A percentile compares a stretch with the other conserved stretches of the same genome.
These are phyloP conservation scores for Mobula birostris DNA, from an alignment of 2,113 vertebrate species.

Conservation along the genomic window DNA sequence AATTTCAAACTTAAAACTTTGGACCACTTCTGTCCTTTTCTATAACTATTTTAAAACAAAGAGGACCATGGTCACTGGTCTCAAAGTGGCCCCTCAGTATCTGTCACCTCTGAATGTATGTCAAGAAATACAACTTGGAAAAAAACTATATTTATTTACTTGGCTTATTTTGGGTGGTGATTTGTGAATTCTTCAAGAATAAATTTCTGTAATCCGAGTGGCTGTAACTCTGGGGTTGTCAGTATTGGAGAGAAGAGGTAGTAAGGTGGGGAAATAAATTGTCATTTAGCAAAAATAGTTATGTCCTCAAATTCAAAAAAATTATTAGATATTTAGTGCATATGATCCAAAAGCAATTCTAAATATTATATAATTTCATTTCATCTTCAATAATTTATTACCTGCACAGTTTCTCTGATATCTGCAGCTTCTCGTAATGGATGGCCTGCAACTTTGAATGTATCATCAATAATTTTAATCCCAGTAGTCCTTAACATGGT, in stretches of 20 bases:
- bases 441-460: conserved; percentile 73
- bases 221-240: too few species aligned
- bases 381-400: conserved; percentile 43
- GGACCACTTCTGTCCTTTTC: too few species aligned
- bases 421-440: conserved; percentile 83
- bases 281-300: background rate
- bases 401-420: conserved; percentile 88
- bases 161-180: too few species aligned
- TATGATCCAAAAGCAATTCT: background rate
- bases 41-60: too few species aligned
- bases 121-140: too few species aligned
- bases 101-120: too few species aligned
- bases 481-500: conserved; percentile 78
- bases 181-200: too few species aligned
- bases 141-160: too few species aligned
- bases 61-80: too few species aligned
- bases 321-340: background rate
- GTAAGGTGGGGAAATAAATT: background rate
- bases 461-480: conserved; percentile 81
- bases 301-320: background rate
- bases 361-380: background rate
- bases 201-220: too few species aligned
- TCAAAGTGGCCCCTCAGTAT: too few species aligned
- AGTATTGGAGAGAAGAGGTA: background rate
- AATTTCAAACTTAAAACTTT: too few species aligned